Evolutionary conservation across 2,797 vertebrate species (phyloP), one percentile per base, ranked within the genome.

Genomic region (Allobates femoralis): DNA sequence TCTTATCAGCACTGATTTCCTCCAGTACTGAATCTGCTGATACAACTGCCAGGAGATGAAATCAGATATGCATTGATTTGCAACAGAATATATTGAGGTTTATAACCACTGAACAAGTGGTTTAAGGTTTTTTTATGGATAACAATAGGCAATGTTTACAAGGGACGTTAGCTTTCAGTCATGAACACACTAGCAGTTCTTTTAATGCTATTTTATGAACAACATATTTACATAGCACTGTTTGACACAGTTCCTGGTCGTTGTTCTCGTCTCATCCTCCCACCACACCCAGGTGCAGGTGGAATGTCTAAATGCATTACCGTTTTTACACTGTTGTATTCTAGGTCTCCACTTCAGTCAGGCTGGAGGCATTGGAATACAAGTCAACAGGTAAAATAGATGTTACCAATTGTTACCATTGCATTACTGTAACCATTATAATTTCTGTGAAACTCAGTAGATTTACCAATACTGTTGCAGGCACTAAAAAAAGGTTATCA

Each of bases 271-370:
- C 73, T 53, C 23, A 23, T 50, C 15, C 11, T 50, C 1, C 34
- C 66, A 55, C 67, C 69, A 83, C 81, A 60, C 53, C 69, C 67
- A 21, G 6, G 28, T 76, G 30, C 58, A 78, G 83, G 83, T 84
- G 73, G 66, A 76, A 75, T 83, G 81, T 84, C 37, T 64, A 6
- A 75, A 62, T 7, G 37, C 19, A 64, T 18, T 84, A 23, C 56
- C 14, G 66, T 41, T 12, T 71, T 18, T 34, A n/a, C 5, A 78
- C 37, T 34, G 28, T 41, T 58, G 32, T 32, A 37, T n/a, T 78
- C 55, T 16, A 19, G n/a, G 26, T 34, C 19, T 77, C 55, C 37
- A 3, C 53, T 14, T 58, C 30, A 15, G 11, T 4, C 21, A 23
- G 16, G 12, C 10, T n/a, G 32, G 14, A 78, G 34, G 76, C 76